Base-by-base conservation (phyloP, 2,113 vertebrate genomes). In the Salvelinus fontinalis region DNA sequence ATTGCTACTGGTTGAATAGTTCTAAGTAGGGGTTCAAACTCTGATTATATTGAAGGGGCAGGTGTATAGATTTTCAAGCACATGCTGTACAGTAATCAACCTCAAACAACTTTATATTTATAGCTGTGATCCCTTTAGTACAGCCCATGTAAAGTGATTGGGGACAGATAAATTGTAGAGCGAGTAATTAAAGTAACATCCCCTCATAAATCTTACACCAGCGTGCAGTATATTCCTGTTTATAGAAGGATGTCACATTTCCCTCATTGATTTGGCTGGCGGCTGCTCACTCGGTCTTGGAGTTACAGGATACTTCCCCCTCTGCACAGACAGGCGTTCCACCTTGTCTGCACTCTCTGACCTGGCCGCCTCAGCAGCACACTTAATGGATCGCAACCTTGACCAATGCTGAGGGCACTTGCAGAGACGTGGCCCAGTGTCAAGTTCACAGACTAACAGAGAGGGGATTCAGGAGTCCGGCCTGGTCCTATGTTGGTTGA, bases 121-220 rank as follows among this genome's bases (percentile, higher is more conserved):
- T 20, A 12, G 11, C 20, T 22, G 27, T 70, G 71, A 29, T 57
- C 54, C 54, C 24, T 26, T 66, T 72, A 81, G 81, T 78, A 73
- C 71, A 73, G 27, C 54, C 27, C 80, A 67, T 70, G 9, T 81
- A 78, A 75, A 22, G 74, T 6, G 73, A 77, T 86, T 83, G 71
- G 71, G 31, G 68, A 70, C 59, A 24, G 22, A 76, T 76, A 82
- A 77, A 76, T 54, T 69, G 20, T 20, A 22, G 59, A 24, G 22
- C 7, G 8, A 77, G 78, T 73, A 57, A 74, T 68, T 74, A 70
- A 48, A 64, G 49, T 2, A 62, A 75, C 79, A 73, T 83, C 75
- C 76, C 84, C 85, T 88, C 80, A 88, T 85, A 81, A 77, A 84
- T 84, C 74, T 85, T 26, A 74, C 67, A 70, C 82, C 2, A 0